Conservation (phyloP, 2,113 vertebrate genomes). For the Nothoprocta pentlandii region DNA sequence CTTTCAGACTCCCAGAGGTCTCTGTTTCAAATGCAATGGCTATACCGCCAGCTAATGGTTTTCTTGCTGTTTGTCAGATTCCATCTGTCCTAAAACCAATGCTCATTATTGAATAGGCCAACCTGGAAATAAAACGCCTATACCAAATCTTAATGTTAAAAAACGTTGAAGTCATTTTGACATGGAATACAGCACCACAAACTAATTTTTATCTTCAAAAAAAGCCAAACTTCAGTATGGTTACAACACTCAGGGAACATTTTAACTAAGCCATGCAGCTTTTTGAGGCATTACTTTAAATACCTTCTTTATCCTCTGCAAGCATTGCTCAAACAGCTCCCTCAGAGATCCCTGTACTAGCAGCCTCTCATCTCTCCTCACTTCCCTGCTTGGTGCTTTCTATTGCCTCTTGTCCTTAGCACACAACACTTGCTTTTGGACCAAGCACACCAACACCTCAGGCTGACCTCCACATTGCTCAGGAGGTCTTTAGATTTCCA, state of each 20-base stretch:
- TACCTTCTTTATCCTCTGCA: background rate
- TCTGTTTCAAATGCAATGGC: background rate
- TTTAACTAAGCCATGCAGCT: constrained; percentile 1
- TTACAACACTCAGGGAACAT: background rate
- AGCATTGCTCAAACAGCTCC: background rate
- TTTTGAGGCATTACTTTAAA: background rate
- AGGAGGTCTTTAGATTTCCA: background rate
- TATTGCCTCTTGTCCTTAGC: background rate
- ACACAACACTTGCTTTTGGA: background rate
- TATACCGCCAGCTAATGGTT: background rate
- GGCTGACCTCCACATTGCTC: background rate
- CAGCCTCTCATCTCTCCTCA: background rate
- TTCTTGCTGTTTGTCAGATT: constrained; percentile 36
- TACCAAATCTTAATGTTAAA: background rate
- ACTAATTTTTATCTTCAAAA: background rate
- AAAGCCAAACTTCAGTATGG: background rate
- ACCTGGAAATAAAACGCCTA: background rate
- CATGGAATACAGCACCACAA: background rate
- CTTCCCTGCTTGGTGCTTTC: background rate
- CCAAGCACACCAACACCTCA: background rate
- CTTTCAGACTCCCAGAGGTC: background rate
- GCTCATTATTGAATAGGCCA: background rate
- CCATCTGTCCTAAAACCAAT: constrained; percentile 28
- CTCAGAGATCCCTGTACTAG: background rate
- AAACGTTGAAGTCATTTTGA: background rate